phyloP scores from a whole-genome alignment of 2,888 invertebrate species.

The Cremastinae sp. region DNA sequence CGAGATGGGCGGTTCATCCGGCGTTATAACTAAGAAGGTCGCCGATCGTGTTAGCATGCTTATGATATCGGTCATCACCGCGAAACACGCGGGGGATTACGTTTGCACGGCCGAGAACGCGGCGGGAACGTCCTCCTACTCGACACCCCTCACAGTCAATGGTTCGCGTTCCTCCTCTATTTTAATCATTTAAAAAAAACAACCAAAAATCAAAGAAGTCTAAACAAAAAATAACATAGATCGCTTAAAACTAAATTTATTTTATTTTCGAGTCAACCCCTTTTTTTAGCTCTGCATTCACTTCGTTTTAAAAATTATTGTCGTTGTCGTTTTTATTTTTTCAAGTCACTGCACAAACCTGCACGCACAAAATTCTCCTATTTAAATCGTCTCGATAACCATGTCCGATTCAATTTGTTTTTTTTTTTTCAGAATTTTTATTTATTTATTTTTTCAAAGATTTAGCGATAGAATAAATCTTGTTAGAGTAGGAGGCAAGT shows the following conservation, averaged over 20 bases:
- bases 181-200: slow-evolving; percentile 18
- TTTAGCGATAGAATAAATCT: not conserved
- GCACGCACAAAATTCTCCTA: slow-evolving; percentile 53
- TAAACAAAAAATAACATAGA: too few species aligned
- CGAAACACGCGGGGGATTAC: slow-evolving; percentile 81
- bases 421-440: not conserved
- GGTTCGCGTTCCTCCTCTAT: slow-evolving; percentile 76
- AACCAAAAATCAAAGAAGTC: slow-evolving; percentile 38
- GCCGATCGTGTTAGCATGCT: slow-evolving; percentile 85
- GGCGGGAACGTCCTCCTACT: slow-evolving; percentile 79
- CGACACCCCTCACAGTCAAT: slow-evolving; percentile 80
- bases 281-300: slow-evolving; percentile 30
- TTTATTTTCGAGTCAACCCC: slow-evolving; percentile 2
- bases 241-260: slow-evolving; percentile 35
- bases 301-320: slow-evolving; percentile 7
- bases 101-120: slow-evolving; percentile 81
- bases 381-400: slow-evolving; percentile 34
- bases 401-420: not conserved
- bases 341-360: slow-evolving; percentile 49
- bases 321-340: not conserved
- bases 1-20: slow-evolving; percentile 78
- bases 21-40: slow-evolving; percentile 78
- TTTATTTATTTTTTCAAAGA: not conserved
- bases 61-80: slow-evolving; percentile 85
- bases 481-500: slow-evolving; percentile 31